Conservation (phyloP, 2,797 vertebrate species). For the Arnoldichthys spilopterus region DNA sequence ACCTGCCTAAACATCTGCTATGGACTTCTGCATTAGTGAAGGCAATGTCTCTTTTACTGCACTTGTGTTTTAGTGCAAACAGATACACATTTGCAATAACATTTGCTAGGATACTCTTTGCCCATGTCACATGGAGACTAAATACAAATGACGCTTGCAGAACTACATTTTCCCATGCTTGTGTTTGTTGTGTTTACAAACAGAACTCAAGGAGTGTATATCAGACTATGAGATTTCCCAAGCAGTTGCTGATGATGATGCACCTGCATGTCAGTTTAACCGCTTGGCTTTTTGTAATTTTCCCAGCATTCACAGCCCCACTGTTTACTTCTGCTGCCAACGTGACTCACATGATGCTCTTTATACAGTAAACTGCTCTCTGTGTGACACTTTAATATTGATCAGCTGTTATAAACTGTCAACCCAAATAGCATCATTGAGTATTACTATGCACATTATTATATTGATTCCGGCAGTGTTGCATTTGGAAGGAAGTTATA, state of each 20-base stretch:
- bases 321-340: slow-evolving; percentile 36
- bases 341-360: slow-evolving; percentile 20
- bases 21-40: background rate
- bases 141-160: background rate
- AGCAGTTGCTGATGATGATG: background rate
- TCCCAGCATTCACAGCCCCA: slow-evolving; percentile 4
- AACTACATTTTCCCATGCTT: background rate
- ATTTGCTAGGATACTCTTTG: background rate
- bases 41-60: background rate
- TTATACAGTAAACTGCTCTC: slow-evolving; percentile 21
- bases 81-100: background rate
- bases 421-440: slow-evolving; percentile 3
- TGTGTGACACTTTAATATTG: slow-evolving; percentile 30
- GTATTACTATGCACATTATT: background rate
- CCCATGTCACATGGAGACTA: background rate
- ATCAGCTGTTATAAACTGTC: slow-evolving; percentile 27
- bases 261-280: slow-evolving; percentile 36
- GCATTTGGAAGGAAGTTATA: background rate
- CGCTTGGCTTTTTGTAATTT: slow-evolving; percentile 37
- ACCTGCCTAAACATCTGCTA: background rate
- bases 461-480: background rate
- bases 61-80: background rate
- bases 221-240: slow-evolving; percentile 32
- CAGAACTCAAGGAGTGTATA: background rate
- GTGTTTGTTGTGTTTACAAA: background rate